Conservation (phyloP, 2,888 invertebrate species). For the Neelides folsomi region DNA sequence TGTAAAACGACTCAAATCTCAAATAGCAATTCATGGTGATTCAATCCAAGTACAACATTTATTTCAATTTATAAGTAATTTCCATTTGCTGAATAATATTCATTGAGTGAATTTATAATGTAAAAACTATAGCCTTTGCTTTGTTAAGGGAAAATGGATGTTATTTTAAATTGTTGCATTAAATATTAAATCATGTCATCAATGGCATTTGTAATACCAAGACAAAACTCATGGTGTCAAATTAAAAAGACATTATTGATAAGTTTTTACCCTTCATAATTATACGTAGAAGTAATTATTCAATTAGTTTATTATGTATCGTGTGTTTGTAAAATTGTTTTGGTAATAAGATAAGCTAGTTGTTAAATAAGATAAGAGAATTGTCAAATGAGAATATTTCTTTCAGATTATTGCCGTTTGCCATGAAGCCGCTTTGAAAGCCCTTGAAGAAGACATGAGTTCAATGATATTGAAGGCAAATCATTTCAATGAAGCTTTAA, state of each 20-base stretch:
- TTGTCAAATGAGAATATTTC: slow-evolving; percentile 2
- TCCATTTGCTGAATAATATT: too few relatives aligned
- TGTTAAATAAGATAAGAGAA: background rate
- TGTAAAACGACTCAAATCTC: too few relatives aligned
- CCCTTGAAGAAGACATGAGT: slow-evolving; percentile 61
- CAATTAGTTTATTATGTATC: background rate
- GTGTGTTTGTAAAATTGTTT: background rate
- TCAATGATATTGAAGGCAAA: slow-evolving; percentile 48
- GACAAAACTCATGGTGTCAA: too few relatives aligned
- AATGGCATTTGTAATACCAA: too few relatives aligned
- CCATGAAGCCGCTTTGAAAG: slow-evolving; percentile 76
- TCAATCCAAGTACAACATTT: too few relatives aligned
- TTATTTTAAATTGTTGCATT: too few relatives aligned
- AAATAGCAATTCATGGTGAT: too few relatives aligned
- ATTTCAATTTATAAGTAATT: too few relatives aligned
- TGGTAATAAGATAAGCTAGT: background rate
- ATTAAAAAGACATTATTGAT: slow-evolving; percentile 30
- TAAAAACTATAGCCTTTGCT: too few relatives aligned
- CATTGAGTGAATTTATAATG: too few relatives aligned
- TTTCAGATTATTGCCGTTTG: slow-evolving; percentile 57
- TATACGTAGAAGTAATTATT: background rate
- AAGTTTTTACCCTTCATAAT: slow-evolving; percentile 1
- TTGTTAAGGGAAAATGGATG: too few relatives aligned
- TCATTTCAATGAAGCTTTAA: slow-evolving; percentile 62
- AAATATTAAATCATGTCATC: too few relatives aligned